Percentiles rank a stretch among this genome's conserved stretches.
Conservation (phyloP, 2,888 invertebrate genomes). For the Cepaea hortensis region DNA sequence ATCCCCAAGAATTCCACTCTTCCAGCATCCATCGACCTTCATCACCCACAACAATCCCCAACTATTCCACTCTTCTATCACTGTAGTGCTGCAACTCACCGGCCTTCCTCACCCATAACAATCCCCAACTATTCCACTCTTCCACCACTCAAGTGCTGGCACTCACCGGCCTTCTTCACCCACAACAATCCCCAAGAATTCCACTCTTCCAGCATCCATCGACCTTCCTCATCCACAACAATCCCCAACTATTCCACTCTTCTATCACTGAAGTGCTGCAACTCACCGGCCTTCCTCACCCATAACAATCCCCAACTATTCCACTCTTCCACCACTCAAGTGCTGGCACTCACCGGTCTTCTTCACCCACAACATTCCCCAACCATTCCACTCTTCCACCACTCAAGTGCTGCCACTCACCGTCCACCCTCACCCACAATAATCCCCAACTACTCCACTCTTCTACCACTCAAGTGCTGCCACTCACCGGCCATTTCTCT, state of each 20-base stretch:
- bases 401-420: background rate
- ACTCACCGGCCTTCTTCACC: background rate
- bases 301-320: background rate
- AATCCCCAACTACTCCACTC: background rate
- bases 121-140: no score
- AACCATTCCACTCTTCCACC: background rate
- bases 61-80: no score
- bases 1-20: background rate
- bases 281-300: constrained; percentile 56
- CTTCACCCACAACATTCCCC: background rate
- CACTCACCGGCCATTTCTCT: constrained; percentile 63
- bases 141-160: no score
- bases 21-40: background rate
- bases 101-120: no score
- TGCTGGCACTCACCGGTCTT: background rate
- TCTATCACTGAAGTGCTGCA: background rate
- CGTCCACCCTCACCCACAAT: background rate
- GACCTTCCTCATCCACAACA: background rate
- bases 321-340: background rate
- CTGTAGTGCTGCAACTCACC: no score
- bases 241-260: background rate
- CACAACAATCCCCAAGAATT: background rate
- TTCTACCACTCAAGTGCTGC: background rate
- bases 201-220: background rate
- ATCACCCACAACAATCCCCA: no score